Evolutionary conservation across 2,113 vertebrate species (phyloP), one percentile per base, ranked within the genome.

Genomic region (Astatotilapia flaviijosephi): DNA sequence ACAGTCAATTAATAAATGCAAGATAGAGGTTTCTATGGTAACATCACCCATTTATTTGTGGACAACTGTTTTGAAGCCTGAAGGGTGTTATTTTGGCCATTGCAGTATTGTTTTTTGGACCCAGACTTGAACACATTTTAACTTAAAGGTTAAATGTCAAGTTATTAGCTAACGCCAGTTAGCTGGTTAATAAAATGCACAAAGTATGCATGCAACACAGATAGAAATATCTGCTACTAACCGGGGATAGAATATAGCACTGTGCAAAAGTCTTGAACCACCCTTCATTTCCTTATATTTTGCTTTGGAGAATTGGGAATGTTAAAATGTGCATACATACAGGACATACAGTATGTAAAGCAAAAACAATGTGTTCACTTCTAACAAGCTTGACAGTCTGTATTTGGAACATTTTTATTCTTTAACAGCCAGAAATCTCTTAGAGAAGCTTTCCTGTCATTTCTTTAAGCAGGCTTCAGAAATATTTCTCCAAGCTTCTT

Each of bases 201-300:
- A 9, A 42, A 23, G 65, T 70, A 70, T 23, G 2, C 0, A 0
- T 23, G 4, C 0, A 1, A 5, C 11, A 21, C 1, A 37, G 19
- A 37, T 0, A 13, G 19, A 65, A 65, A 65, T 65, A 37, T 13
- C 60, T 65, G 60, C 33, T 62, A 62, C 31, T 65, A 65, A 37
- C 33, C 0, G 0, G 60, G 60, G 33, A 37, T 65, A 21, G 10
- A 37, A 65, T 65, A 65, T 65, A 37, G 33, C 21, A 37, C 33
- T 65, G 33, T 65, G 60, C 60, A 65, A 21, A 65, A 65, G 33
- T 65, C 33, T 65, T 7, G 19, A 65, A 65, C 60, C 10, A 14
- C 33, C 62, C 62, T 21, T 70, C 62, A 70, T 70, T 70, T 42
- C 35, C n/a, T 70, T 40, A 14, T 40, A 14, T 68, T 68, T 68